These are phyloP conservation scores for Pangasius krempfi DNA, from an alignment of 2,797 vertebrate species.

Conservation along the genomic window DNA sequence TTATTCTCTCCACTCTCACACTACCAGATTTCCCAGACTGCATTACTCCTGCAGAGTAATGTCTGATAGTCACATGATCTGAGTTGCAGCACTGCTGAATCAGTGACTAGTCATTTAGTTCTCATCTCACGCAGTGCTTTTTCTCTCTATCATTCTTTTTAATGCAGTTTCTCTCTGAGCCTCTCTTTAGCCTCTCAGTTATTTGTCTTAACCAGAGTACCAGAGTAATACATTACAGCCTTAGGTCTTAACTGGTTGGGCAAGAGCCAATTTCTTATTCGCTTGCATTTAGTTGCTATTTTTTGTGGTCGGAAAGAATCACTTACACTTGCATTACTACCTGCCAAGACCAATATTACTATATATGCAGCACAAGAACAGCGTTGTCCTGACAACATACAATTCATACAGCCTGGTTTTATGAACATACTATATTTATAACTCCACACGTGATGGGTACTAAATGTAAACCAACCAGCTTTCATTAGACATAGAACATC, in stretches of 20 bases:
- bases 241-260: neutral
- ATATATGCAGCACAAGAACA: neutral
- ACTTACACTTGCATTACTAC: too few species aligned
- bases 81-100: conserved; percentile 78
- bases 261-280: neutral
- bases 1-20: conserved; percentile 12
- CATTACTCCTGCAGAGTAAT: conserved; percentile 73
- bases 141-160: conserved; percentile 59
- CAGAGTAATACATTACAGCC: neutral
- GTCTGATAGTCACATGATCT: conserved; percentile 71
- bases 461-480: neutral
- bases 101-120: conserved; percentile 56
- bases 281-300: too few species aligned
- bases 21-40: conserved; percentile 68
- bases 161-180: conserved; percentile 8
- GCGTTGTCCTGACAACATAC: neutral
- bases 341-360: neutral
- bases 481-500: neutral
- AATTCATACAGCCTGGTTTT: neutral
- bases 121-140: neutral
- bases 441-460: neutral
- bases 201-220: neutral
- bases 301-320: neutral
- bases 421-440: neutral
- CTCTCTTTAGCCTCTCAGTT: neutral